A percentile compares a stretch with the other conserved stretches of the same genome.
Conservation (phyloP, 1,140 invertebrate species). For the Sitobion miscanthi region DNA sequence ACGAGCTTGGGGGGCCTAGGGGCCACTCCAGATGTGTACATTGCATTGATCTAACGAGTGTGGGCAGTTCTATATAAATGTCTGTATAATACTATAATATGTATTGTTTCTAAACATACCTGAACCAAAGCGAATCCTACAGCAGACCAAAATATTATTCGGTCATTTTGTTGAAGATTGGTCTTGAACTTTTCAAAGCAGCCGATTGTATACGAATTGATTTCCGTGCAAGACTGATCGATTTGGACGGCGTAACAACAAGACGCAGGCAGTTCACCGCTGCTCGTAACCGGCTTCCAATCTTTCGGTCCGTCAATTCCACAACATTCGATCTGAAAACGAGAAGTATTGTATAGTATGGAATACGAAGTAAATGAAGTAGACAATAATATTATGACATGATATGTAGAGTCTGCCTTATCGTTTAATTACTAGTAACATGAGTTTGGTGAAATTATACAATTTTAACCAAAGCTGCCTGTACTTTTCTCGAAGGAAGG, state of each 20-base stretch:
- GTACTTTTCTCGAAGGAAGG: too few relatives aligned
- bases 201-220: not conserved
- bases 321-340: not conserved
- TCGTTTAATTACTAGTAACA: not conserved
- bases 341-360: not conserved
- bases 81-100: too few relatives aligned
- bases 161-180: not conserved
- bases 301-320: not conserved
- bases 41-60: too few relatives aligned
- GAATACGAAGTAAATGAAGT: not conserved
- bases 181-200: not conserved
- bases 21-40: too few relatives aligned
- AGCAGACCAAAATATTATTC: not conserved
- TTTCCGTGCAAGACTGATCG: not conserved
- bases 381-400: not conserved
- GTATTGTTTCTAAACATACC: not conserved
- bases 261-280: not conserved
- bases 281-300: not conserved
- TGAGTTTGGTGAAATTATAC: not conserved
- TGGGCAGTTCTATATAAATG: too few relatives aligned
- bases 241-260: not conserved
- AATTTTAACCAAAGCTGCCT: not conserved
- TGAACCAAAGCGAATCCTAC: not conserved
- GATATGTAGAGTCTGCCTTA: not conserved
- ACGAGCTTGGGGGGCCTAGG: too few relatives aligned